Base-by-base conservation (phyloP, 2,113 vertebrate genomes). In the Thunnus maccoyii region DNA sequence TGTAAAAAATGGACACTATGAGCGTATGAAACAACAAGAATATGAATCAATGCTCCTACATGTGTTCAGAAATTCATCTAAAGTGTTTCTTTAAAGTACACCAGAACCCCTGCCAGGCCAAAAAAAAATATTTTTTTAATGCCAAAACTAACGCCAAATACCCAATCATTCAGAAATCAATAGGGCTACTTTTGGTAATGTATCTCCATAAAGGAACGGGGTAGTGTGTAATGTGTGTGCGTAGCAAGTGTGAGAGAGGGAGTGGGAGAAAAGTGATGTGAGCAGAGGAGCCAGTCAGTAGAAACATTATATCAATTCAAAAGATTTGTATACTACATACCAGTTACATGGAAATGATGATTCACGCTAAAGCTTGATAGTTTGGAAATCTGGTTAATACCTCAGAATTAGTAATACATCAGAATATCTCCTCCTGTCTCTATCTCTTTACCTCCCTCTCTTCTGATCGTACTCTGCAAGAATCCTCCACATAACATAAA, bases 401-500 rank as follows among this genome's bases (percentile, higher is more conserved):
- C 22, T 25, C 20, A 76, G 5, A 46, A 52, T 2, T 71, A 17
- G 41, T 17, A 58, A 4, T 15, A 47, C 9, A 25, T 72, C 51
- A 41, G 20, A 72, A 46, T 15, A 25, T 63, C 2, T 73, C 58
- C 17, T 60, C 58, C 65, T 69, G 1, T 44, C 69, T 25, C 73
- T 55, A 11, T 57, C 36, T 67, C 52, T 48, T 36, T 22, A 47
- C 57, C 27, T 36, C 50, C n/a, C 41, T n/a, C 22, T 80, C 30
- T 65, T 5, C 52, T 77, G 66, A 74, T 56, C 65, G 14, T 32
- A n/a, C 71, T 73, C 48, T 55, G 36, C n/a, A 56, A 73, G 51
- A 86, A 84, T 85, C 66, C 58, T 74, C 25, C n/a, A 61, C 71
- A 60, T 52, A 84, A 79, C 55, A 69, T 79, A 79, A 81, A 88